A percentile compares a stretch with the other conserved stretches of the same genome.
Evolutionary conservation across 2,888 invertebrate species (phyloP).

Genomic region (Pyrochroa serraticornis): DNA sequence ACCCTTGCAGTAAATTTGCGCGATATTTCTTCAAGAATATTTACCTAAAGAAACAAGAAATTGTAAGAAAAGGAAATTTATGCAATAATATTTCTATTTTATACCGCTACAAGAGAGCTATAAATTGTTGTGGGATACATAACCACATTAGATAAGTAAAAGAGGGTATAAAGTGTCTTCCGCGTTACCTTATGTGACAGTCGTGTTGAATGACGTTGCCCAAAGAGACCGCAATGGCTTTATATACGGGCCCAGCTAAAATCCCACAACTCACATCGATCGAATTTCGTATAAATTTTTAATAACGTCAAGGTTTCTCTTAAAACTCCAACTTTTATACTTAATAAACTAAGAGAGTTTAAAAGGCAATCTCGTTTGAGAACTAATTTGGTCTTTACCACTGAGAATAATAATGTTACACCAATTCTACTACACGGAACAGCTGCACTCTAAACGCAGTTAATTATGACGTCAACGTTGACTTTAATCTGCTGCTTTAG

Average conservation of each 20-base stretch:
- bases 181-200: not conserved
- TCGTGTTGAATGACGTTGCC: slow-evolving; percentile 1
- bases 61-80: slow-evolving; percentile 28
- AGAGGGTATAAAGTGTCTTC: slow-evolving; percentile 2
- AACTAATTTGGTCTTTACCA: slow-evolving; percentile 13
- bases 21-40: slow-evolving; percentile 27
- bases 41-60: slow-evolving; percentile 29
- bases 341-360: not conserved
- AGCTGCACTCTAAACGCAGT: slow-evolving; percentile 12
- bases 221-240: not conserved
- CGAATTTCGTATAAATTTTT: no score
- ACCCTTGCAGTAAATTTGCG: slow-evolving; percentile 28
- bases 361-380: slow-evolving; percentile 11
- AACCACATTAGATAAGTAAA: slow-evolving; percentile 40
- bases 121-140: slow-evolving; percentile 39
- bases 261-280: not conserved
- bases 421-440: not conserved
- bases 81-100: slow-evolving; percentile 34
- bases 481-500: slow-evolving; percentile 15
- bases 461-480: slow-evolving; percentile 10
- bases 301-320: no score
- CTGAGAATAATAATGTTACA: not conserved
- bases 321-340: no score
- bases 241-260: not conserved
- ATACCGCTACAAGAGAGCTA: slow-evolving; percentile 30